Conservation (phyloP, 2,888 invertebrate species). For the Chloroclysta siterata region DNA sequence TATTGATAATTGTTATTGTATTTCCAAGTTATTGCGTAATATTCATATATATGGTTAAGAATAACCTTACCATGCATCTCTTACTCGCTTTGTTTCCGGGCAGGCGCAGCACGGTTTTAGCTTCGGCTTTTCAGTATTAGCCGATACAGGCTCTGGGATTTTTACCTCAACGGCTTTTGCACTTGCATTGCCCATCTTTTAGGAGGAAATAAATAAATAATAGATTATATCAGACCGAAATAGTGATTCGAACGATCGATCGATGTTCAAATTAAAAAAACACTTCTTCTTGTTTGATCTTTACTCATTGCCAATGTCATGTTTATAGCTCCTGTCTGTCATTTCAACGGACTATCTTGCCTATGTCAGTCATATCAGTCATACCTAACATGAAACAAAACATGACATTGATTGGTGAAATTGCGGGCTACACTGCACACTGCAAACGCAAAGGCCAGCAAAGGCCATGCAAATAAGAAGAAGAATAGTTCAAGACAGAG, state of each 20-base stretch:
- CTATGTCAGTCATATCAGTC: too few species aligned
- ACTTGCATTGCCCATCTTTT: constrained; percentile 56
- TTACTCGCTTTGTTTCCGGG: constrained; percentile 95
- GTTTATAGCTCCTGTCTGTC: too few species aligned
- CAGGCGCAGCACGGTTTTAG: constrained; percentile 98
- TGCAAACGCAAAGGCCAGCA: too few species aligned
- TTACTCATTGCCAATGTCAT: too few species aligned
- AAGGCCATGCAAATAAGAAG: too few species aligned
- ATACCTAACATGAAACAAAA: too few species aligned
- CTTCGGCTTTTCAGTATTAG: constrained; percentile 87
- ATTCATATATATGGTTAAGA: constrained; percentile 38
- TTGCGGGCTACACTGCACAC: too few species aligned
- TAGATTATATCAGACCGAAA: background rate
- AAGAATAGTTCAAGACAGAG: too few species aligned
- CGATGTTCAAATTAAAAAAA: too few species aligned
- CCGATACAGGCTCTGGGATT: constrained; percentile 59
- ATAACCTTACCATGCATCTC: constrained; percentile 94
- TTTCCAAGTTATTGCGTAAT: constrained; percentile 33
- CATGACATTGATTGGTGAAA: too few species aligned
- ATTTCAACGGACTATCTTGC: too few species aligned
- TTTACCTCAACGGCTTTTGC: constrained; percentile 74
- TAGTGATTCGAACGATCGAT: background rate
- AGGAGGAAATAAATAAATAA: background rate
- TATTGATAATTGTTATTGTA: background rate
- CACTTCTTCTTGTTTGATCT: too few species aligned